Conservation (phyloP, 2,797 vertebrate genomes). For the Scleropages formosus region DNA sequence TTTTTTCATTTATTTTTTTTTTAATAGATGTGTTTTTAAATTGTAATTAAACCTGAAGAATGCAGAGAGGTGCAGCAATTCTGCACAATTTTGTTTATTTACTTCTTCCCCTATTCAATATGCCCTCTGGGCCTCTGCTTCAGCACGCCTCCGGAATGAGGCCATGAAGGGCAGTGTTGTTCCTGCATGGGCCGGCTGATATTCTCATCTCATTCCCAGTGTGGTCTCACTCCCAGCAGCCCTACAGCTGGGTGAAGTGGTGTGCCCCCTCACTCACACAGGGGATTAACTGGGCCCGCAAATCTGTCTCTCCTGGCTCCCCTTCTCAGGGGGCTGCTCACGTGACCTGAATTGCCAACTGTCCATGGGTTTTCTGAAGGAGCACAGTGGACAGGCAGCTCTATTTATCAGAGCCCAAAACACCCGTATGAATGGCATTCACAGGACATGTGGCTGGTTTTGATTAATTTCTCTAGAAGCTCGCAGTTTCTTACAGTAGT, state of each 20-base stretch:
- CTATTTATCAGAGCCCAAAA: too few relatives aligned
- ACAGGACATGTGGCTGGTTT: too few relatives aligned
- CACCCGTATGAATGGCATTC: too few relatives aligned
- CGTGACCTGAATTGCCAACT: slow-evolving; percentile 6
- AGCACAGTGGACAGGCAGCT: not conserved
- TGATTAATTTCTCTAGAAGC: too few relatives aligned
- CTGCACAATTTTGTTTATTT: too few relatives aligned
- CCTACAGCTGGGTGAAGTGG: slow-evolving; percentile 24
- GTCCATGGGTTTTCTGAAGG: slow-evolving; percentile 17
- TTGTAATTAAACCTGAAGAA: not conserved
- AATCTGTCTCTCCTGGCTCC: slow-evolving; percentile 20
- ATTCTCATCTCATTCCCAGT: slow-evolving; percentile 31
- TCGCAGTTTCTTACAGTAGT: too few relatives aligned
- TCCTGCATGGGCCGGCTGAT: slow-evolving; percentile 7
- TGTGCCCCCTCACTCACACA: slow-evolving; percentile 25
- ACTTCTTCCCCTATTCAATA: not conserved
- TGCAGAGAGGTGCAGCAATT: not conserved
- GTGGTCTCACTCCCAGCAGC: slow-evolving; percentile 19
- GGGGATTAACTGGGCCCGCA: slow-evolving; percentile 30
- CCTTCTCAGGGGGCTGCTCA: not conserved
- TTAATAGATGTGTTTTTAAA: not conserved
- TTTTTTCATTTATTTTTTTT: not conserved
- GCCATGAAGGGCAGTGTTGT: not conserved
- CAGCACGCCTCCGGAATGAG: not conserved
- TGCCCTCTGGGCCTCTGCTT: not conserved